These are phyloP conservation scores for Eueides isabella DNA, from an alignment of 1,140 invertebrate species.

Conservation along the genomic window DNA sequence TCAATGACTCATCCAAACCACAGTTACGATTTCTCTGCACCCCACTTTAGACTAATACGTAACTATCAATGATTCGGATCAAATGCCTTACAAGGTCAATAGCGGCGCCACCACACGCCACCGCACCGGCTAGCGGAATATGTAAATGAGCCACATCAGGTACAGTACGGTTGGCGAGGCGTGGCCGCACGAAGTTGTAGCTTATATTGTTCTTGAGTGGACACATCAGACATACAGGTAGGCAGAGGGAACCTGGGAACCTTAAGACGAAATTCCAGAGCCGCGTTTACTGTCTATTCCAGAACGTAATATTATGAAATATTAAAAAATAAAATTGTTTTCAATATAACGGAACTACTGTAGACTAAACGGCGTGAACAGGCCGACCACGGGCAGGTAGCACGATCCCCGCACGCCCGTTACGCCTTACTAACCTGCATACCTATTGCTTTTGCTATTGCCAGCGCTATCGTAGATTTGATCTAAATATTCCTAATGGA, in stretches of 20 bases:
- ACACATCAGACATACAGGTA: too few relatives aligned
- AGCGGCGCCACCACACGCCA: not conserved
- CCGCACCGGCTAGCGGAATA: not conserved
- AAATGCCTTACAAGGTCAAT: conserved; percentile 11
- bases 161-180: too few relatives aligned
- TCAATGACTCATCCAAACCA: not conserved
- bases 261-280: too few relatives aligned
- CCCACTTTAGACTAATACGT: not conserved
- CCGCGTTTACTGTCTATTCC: too few relatives aligned
- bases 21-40: conserved; percentile 2
- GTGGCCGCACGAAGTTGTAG: too few relatives aligned
- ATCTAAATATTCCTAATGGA: conserved; percentile 6
- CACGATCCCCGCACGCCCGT: not conserved
- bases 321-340: not conserved
- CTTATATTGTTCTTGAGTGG: too few relatives aligned
- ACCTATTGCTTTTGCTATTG: not conserved
- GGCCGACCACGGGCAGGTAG: not conserved
- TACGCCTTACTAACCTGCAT: conserved; percentile 11
- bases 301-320: too few relatives aligned
- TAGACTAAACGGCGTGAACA: too few relatives aligned
- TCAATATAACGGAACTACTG: not conserved
- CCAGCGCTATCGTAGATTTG: not conserved
- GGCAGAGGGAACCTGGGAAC: too few relatives aligned
- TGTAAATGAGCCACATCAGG: not conserved
- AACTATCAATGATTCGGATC: not conserved